Base-by-base conservation (phyloP, 2,797 vertebrate species). In the Setipinna tenuifilis region DNA sequence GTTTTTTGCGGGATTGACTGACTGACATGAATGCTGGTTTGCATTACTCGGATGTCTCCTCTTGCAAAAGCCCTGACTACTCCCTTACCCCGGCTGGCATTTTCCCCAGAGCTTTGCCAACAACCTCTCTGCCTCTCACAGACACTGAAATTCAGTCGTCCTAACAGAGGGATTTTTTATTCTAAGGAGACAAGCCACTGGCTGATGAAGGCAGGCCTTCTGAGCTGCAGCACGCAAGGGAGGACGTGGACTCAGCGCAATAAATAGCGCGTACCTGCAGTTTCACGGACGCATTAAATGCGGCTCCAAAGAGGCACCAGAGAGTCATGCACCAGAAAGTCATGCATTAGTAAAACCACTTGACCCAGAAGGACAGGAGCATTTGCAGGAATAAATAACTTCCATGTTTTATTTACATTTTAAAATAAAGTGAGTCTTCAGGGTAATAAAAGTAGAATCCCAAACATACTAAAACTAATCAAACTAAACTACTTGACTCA, bases 121-220 rank as follows among this genome's bases (percentile, higher is more conserved):
- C 35, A 35, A 82, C 23, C 46, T 58, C 46, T 21, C 82, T 86
- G 68, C n/a, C 2, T 83, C 82, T 62, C 85, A 48, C 25, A 86
- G 41, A 84, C 59, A 71, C 3, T 14, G 25, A 14, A 25, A 35
- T 17, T 25, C 25, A 5, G 65, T 31, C 65, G 28, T 71, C 65
- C 28, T 71, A 28, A 31, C 65, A 31, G 0, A 14, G 65, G 25
- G n/a, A 2, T 41, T 41, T 41, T 41, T 41, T 41, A 5, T 41
- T 41, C 35, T 41, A 41, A 41, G 35, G 65, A 31, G 25, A 68
- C 28, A 31, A n/a, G 62, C 25, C 62, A 17, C 25, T 71, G 65
- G 25, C 28, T 12, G 31, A 17, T 12, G 12, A 31, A 6, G 17
- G 25, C 65, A 16, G 28, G 31, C 65, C 35, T 41, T 41, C 10